Evolutionary conservation across 2,888 invertebrate genomes (phyloP), one percentile per base, ranked within the genome.

Genomic region (Xiphydria camelus): DNA sequence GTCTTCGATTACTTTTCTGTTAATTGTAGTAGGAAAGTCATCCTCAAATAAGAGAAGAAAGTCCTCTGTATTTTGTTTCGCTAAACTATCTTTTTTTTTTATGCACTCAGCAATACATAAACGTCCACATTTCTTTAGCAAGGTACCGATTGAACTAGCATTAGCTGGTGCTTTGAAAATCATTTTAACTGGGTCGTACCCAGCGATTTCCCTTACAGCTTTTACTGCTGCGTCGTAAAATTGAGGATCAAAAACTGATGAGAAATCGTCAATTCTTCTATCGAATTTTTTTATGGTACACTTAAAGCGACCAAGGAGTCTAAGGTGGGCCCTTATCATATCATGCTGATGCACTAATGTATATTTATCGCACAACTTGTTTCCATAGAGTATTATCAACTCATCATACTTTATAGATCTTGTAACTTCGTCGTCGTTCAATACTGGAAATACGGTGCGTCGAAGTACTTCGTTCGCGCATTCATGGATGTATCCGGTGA

Each of bases 391-490:
- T n/a, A n/a, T n/a, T n/a, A n/a, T n/a, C n/a, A n/a, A n/a, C n/a
- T n/a, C n/a, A n/a, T 58, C 54, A 40, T 51, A 56, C 32, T 41
- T 39, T 4, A 54, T 47, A 5, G 32, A 20, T 7, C 35, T 38
- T 5, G 25, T 38, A 2, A 53, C 32, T 1, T 43, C 15, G 34
- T 53, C 55, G 3, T 53, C 52, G 34, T 43, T 40, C 21, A 60
- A 18, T 4, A 48, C 34, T 1, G 54, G 55, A 17, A 60, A 53
- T 1, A 60, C 46, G n/a, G 19, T 6, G 23, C 36, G 43, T 9
- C 48, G 40, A 6, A 57, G 17, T 1, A 40, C 18, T 7, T 39
- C 15, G 18, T 42, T 48, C 1, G 53, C 56, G 6, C 25, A 15
- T n/a, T 36, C 9, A 23, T 56, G 54, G 9, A 48, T 44, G 12